Base-by-base conservation (phyloP, 2,888 invertebrate genomes). In the Brenthis hecate region DNA sequence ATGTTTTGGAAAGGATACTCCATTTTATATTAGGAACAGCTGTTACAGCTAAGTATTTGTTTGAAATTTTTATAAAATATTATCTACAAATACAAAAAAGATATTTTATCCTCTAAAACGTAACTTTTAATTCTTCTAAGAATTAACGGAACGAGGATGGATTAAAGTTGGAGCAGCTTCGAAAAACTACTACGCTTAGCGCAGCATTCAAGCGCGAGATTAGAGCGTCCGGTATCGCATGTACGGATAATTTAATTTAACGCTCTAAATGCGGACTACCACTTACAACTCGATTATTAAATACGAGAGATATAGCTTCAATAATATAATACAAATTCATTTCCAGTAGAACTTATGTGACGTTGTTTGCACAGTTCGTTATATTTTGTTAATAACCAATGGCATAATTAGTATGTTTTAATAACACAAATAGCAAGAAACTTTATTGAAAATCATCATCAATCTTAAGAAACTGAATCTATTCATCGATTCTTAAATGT, bases 141-240 rank as follows among this genome's bases (percentile, higher is more conserved):
- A 43, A 43, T 43, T 43, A 43, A 43, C 8, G 11, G 8, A 19
- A 54, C 19, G 8, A 23, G 28, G 13, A 54, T 28, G 28, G 13
- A 13, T 54, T 23, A 5, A 23, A 28, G 4, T 5, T 58, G 14
- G 48, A 28, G 23, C 36, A 48, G 48, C 48, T 60, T 5, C 28
- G 48, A 11, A 50, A 60, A 60, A 60, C 54, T 63, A 56, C 19
- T 55, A 67, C n/a, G 51, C 78, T 75, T 76, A 78, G 76, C 77
- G 64, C 73, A 73, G 75, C 74, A 75, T 53, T 65, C 19, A 65
- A 14, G 36, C 61, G 43, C 56, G 50, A 54, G 23, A 66, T 54
- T 28, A 62, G 54, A 57, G 62, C 66, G 36, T 58, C 48, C 66
- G 28, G 43, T 48, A 51, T 53, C 19, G 48, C 56, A 8, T 58